phyloP scores from a whole-genome alignment of 2,888 invertebrate genomes.

The Lycocerus yunnanus region DNA sequence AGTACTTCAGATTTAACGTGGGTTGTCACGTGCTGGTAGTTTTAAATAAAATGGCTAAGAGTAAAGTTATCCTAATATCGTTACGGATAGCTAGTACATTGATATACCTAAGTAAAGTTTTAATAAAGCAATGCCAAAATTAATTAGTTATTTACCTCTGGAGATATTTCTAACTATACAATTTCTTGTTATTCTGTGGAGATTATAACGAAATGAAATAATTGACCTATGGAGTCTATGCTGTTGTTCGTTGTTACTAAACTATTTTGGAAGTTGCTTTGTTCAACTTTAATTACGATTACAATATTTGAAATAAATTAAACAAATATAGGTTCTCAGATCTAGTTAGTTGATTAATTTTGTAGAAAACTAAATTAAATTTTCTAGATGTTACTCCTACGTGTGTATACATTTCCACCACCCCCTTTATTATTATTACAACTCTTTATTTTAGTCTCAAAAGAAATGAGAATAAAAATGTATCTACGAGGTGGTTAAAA shows the following conservation, averaged over 20 bases:
- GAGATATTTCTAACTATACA: neutral
- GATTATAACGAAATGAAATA: neutral
- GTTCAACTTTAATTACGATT: neutral
- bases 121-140: neutral
- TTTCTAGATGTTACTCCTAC: neutral
- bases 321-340: no score
- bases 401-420: no score
- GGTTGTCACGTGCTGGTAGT: neutral
- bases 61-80: neutral
- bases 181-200: neutral
- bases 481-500: no score
- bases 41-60: neutral
- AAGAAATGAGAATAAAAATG: neutral
- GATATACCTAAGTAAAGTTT: neutral
- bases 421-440: no score
- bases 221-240: neutral
- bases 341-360: neutral
- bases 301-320: neutral
- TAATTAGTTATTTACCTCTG: neutral
- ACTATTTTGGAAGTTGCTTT: neutral
- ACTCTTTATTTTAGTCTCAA: no score
- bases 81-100: neutral
- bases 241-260: neutral
- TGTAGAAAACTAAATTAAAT: neutral
- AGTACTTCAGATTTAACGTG: neutral